Conservation (phyloP, 2,888 invertebrate species). For the Odontothrips loti region DNA sequence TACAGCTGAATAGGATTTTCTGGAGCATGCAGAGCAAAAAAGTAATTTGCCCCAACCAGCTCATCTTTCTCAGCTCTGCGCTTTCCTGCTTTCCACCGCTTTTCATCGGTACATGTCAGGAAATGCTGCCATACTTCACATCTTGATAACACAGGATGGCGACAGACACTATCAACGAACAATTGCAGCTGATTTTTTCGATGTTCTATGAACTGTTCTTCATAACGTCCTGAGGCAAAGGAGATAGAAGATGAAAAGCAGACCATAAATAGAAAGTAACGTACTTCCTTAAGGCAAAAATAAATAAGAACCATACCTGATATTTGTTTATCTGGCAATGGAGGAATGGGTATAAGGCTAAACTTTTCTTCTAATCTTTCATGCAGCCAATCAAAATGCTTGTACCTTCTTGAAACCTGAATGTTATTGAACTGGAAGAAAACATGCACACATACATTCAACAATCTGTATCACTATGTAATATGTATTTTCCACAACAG, state of each 20-base stretch:
- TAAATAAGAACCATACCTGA: slow-evolving; percentile 53
- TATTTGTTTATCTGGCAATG: slow-evolving; percentile 96
- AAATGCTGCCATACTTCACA: slow-evolving; percentile 96
- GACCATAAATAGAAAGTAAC: background rate
- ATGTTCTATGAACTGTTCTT: slow-evolving; percentile 94
- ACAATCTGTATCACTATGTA: background rate
- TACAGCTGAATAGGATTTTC: slow-evolving; percentile 61
- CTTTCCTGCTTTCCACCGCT: slow-evolving; percentile 96
- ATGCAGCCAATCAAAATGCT: slow-evolving; percentile 99
- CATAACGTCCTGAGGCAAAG: slow-evolving; percentile 70
- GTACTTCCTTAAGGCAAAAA: background rate
- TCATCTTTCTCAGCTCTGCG: slow-evolving; percentile 92
- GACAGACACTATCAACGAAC: slow-evolving; percentile 94
- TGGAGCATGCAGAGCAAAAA: slow-evolving; percentile 82
- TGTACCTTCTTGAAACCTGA: slow-evolving; percentile 90
- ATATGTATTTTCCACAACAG: slow-evolving; percentile 22
- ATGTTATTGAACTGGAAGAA: slow-evolving; percentile 72
- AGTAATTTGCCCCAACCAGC: slow-evolving; percentile 83
- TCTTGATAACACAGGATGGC: slow-evolving; percentile 89
- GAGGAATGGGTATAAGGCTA: slow-evolving; percentile 90
- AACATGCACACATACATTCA: slow-evolving; percentile 28
- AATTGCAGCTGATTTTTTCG: slow-evolving; percentile 89
- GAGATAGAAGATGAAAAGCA: slow-evolving; percentile 25
- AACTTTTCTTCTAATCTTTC: slow-evolving; percentile 91
- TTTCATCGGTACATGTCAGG: slow-evolving; percentile 94